Evolutionary conservation across 2,113 vertebrate species (phyloP).

Genomic region (Lota lota): DNA sequence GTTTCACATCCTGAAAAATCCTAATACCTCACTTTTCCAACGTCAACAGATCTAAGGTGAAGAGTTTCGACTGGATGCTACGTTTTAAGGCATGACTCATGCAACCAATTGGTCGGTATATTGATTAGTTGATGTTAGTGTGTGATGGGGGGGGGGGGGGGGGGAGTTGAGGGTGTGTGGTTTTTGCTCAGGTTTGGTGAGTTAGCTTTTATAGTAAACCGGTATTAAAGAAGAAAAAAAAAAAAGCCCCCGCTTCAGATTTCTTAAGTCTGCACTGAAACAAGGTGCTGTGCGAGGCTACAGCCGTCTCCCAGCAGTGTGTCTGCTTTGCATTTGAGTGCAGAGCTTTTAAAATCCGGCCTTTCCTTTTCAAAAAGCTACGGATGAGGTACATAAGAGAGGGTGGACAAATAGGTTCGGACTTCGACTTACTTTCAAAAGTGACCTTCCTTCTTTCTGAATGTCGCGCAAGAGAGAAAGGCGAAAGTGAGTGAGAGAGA

Average conservation of each 20-base stretch:
- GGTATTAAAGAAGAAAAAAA: constrained; percentile 48
- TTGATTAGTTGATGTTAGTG: constrained; percentile 27
- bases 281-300: constrained; percentile 20
- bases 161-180: neutral
- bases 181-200: too few species aligned
- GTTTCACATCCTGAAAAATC: too few species aligned
- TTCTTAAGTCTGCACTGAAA: constrained; percentile 68
- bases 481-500: neutral
- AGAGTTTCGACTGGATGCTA: constrained; percentile 48
- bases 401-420: constrained; percentile 54
- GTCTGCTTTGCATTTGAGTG: constrained; percentile 46
- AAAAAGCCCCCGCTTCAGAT: constrained; percentile 61
- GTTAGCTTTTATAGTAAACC: constrained; percentile 28
- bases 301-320: constrained; percentile 8
- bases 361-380: constrained; percentile 29
- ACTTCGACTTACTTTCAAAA: constrained; percentile 75
- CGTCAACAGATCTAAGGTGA: neutral
- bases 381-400: constrained; percentile 48
- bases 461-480: constrained; percentile 63
- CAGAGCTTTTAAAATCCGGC: constrained; percentile 73
- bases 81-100: constrained; percentile 33
- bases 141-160: constrained; percentile 14
- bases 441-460: constrained; percentile 78
- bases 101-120: constrained; percentile 12
- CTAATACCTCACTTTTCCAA: too few species aligned